phyloP scores from a whole-genome alignment of 2,888 invertebrate genomes.

The Galeopsomyia nigrocyanea region DNA sequence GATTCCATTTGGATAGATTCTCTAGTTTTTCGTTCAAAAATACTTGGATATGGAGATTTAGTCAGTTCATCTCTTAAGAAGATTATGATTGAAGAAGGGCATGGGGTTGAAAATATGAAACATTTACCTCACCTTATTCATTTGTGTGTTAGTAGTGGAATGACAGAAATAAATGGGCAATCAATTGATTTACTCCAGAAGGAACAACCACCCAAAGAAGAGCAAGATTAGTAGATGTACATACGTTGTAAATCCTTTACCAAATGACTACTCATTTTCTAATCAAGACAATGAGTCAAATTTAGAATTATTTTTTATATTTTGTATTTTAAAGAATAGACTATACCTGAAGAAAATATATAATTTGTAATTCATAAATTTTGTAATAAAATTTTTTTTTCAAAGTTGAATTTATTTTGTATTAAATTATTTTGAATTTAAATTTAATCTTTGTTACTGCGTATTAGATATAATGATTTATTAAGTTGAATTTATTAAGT shows the following conservation, averaged over 20 bases:
- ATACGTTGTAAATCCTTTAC: not conserved
- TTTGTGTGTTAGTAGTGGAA: constrained; percentile 67
- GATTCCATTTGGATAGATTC: constrained; percentile 77
- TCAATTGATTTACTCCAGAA: constrained; percentile 21
- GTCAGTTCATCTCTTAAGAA: constrained; percentile 72
- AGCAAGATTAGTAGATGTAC: not conserved
- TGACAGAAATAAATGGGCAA: constrained; percentile 51
- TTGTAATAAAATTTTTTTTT: too few relatives aligned
- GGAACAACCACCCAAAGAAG: not conserved
- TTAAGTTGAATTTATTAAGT: too few relatives aligned
- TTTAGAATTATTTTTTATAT: not conserved
- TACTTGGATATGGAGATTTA: constrained; percentile 70
- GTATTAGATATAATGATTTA: too few relatives aligned
- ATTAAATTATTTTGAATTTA: too few relatives aligned
- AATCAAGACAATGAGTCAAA: not conserved
- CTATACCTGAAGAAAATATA: too few relatives aligned
- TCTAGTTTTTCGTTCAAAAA: constrained; percentile 72
- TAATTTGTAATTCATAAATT: too few relatives aligned
- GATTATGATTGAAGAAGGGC: constrained; percentile 69
- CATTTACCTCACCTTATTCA: constrained; percentile 71
- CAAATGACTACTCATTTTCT: not conserved
- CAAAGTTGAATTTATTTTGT: too few relatives aligned
- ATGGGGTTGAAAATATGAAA: constrained; percentile 68
- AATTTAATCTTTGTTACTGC: too few relatives aligned
- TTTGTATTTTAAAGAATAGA: not conserved